A percentile compares a stretch with the other conserved stretches of the same genome.
Evolutionary conservation across 2,797 vertebrate species (phyloP).

Genomic region (Pachyuromys duprasi): DNA sequence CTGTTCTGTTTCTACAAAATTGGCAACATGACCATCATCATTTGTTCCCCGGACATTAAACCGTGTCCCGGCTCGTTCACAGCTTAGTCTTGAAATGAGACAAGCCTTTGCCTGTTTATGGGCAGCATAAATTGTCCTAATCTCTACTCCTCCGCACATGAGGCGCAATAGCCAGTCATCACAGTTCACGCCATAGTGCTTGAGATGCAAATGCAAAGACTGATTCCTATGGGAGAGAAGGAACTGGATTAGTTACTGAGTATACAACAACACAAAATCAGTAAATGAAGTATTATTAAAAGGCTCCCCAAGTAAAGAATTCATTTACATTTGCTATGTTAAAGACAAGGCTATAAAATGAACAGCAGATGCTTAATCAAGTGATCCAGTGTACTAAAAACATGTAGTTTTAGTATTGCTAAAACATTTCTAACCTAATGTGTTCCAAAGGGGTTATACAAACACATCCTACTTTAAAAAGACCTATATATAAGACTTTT

Average conservation of each 20-base stretch:
- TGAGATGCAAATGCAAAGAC: slow-evolving; percentile 96
- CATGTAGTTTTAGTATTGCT: background rate
- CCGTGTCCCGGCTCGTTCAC: slow-evolving; percentile 96
- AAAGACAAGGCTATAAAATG: background rate
- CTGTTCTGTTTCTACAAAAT: slow-evolving; percentile 99
- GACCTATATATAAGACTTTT: background rate
- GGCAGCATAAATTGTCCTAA: slow-evolving; percentile 98
- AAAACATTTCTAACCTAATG: background rate
- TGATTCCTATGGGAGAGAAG: slow-evolving; percentile 92
- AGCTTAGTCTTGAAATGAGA: slow-evolving; percentile 97
- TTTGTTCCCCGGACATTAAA: slow-evolving; percentile 98
- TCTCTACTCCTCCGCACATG: slow-evolving; percentile 98
- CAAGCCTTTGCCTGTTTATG: slow-evolving; percentile 99
- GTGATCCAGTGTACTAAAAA: background rate
- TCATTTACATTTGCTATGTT: background rate
- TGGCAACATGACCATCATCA: slow-evolving; percentile 98
- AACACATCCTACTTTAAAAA: background rate
- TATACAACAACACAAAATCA: background rate
- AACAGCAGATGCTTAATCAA: background rate
- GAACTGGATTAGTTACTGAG: background rate
- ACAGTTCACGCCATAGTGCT: slow-evolving; percentile 98
- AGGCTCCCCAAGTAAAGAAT: background rate
- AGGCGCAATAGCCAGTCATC: slow-evolving; percentile 97
- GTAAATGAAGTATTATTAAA: background rate
- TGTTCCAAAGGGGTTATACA: background rate